Base-by-base conservation (phyloP, 1,140 invertebrate genomes). In the Drosophila tropicalis region DNA sequence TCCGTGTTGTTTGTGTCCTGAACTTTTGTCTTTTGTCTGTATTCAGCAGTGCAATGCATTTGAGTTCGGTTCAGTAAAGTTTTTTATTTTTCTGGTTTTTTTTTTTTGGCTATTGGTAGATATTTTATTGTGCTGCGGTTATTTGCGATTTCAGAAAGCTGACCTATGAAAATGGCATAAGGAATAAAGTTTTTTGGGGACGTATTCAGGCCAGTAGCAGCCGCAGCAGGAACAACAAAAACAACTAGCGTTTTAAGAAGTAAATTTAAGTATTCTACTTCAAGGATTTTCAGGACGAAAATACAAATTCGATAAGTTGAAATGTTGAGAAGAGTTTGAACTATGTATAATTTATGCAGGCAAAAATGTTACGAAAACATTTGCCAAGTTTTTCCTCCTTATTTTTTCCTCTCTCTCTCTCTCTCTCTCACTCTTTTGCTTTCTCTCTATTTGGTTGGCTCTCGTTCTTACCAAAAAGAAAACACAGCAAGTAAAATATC, bases 91-190 rank as follows among this genome's bases (percentile, higher is more conserved):
- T 34, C 54, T 22, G 19, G 25, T 57, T 44, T 62, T 47, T 66
- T 63, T 63, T 36, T 57, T 51, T 64, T 55, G 68, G 72, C 39
- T 70, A 39, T 51, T 70, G 63, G 63, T 63, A 82, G 78, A 83
- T 89, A 87, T 89, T 89, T 87, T 89, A 87, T 89, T 89, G 79
- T 89, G 66, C 79, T 89, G 84, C 79, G 83, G 79, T 68, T 68
- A 79, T 76, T 62, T 73, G 65, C 56, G n/a, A n/a, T 12, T 13
- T 41, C 40, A n/a, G 1, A 41, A 41, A 41, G 40, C 29, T 19
- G 17, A 51, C 9, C 44, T 66, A 63, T 72, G 34, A 72, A 54
- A 73, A 54, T 25, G 61, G 61, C 39, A 66, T 55, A 54, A 29
- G 40, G 55, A 71, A 32, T 61, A 64, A 32, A 72, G 44, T 51